Evolutionary conservation across 2,113 vertebrate species (phyloP).

Genomic region (Alouatta palliata): DNA sequence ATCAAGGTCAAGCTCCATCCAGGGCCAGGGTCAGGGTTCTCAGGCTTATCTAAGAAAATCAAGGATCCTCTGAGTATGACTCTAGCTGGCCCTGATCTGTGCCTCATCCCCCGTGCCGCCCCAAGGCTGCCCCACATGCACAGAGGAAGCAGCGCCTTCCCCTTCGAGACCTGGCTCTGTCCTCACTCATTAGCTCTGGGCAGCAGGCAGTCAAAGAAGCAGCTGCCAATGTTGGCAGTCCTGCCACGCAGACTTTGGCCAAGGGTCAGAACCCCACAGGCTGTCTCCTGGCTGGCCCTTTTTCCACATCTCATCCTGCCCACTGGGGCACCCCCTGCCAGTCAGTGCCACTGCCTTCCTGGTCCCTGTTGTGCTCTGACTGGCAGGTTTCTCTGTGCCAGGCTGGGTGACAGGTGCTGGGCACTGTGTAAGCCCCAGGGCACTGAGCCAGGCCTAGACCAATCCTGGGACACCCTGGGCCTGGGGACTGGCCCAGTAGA

Average conservation of each 20-base stretch:
- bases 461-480: neutral
- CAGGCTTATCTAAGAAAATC: neutral
- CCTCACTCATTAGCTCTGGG: conserved; percentile 30
- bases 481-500: neutral
- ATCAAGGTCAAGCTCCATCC: neutral
- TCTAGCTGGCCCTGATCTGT: neutral
- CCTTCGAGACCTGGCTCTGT: neutral
- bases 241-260: neutral
- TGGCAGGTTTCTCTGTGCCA: conserved; percentile 54
- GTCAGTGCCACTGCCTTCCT: neutral
- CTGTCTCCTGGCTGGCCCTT: neutral
- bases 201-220: neutral
- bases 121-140: neutral
- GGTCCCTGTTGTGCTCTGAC: conserved; percentile 37
- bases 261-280: neutral
- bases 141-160: neutral
- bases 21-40: neutral
- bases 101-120: neutral
- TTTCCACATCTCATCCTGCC: neutral
- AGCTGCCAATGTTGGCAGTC: neutral
- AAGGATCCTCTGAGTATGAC: neutral
- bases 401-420: conserved; percentile 1
- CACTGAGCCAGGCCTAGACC: neutral
- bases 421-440: neutral
- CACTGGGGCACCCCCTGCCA: neutral